phyloP scores from a whole-genome alignment of 2,797 vertebrate species.

The Garrulus glandarius region DNA sequence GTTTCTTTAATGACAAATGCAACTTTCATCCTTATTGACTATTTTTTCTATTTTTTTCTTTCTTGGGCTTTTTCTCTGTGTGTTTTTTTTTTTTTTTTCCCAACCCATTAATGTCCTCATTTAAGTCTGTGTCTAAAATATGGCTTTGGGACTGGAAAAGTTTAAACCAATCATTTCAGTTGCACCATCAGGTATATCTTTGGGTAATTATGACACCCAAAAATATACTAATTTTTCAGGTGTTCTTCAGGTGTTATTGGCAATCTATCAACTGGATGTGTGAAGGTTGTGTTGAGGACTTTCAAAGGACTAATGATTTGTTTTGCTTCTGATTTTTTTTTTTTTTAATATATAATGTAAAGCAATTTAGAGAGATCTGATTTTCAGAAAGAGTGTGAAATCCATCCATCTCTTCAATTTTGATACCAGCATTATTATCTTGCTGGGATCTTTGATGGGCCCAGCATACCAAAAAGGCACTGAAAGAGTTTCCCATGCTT shows the following conservation, averaged over 20 bases:
- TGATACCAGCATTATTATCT: background rate
- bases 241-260: background rate
- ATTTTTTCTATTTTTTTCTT: background rate
- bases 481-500: background rate
- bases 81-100: background rate
- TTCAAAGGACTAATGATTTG: background rate
- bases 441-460: background rate
- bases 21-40: background rate
- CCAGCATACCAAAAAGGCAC: background rate
- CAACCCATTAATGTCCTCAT: fast-evolving
- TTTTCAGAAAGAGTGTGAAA: background rate
- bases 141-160: background rate
- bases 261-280: background rate
- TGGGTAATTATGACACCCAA: background rate
- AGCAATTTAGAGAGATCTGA: background rate
- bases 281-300: background rate
- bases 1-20: background rate
- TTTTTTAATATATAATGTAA: background rate
- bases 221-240: background rate
- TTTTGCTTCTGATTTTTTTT: background rate
- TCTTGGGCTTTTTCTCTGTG: background rate
- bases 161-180: background rate
- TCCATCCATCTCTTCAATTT: background rate
- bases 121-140: background rate
- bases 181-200: background rate